These are phyloP conservation scores for Hetaerina americana DNA, from an alignment of 1,140 invertebrate genomes.

Conservation along the genomic window DNA sequence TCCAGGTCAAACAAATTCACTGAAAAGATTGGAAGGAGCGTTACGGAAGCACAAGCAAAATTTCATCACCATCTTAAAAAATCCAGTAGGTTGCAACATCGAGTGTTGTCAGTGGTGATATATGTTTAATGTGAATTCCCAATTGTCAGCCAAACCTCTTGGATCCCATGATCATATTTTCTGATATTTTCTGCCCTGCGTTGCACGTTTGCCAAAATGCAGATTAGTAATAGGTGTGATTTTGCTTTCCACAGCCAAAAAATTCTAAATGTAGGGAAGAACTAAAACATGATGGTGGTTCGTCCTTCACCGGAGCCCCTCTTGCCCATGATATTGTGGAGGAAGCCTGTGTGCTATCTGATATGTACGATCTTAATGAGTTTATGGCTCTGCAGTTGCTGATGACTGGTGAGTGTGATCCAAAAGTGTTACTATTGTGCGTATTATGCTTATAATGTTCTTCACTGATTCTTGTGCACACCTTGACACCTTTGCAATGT, in stretches of 20 bases:
- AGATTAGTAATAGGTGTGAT: no score
- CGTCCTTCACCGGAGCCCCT: constrained; percentile 39
- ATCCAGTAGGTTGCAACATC: constrained; percentile 53
- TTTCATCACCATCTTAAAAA: constrained; percentile 75
- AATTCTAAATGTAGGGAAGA: constrained; percentile 57
- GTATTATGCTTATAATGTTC: no score
- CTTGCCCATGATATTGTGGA: constrained; percentile 75
- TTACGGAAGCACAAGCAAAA: constrained; percentile 72
- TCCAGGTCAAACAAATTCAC: constrained; percentile 25
- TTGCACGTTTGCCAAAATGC: no score
- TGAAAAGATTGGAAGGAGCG: constrained; percentile 65
- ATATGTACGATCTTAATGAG: constrained; percentile 91
- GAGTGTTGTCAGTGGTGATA: not conserved
- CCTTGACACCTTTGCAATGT: no score
- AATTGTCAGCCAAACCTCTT: no score
- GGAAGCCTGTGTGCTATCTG: constrained; percentile 82
- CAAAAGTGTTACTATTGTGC: no score
- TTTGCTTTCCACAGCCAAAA: not conserved
- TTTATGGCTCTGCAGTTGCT: constrained; percentile 77
- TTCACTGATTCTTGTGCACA: no score
- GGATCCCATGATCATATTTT: no score
- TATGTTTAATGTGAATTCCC: no score
- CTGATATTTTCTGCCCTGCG: no score
- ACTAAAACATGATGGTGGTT: constrained; percentile 60
- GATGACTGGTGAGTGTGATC: constrained; percentile 47